These are phyloP conservation scores for Phasia obesa DNA, from an alignment of 2,888 invertebrate genomes.

Conservation along the genomic window DNA sequence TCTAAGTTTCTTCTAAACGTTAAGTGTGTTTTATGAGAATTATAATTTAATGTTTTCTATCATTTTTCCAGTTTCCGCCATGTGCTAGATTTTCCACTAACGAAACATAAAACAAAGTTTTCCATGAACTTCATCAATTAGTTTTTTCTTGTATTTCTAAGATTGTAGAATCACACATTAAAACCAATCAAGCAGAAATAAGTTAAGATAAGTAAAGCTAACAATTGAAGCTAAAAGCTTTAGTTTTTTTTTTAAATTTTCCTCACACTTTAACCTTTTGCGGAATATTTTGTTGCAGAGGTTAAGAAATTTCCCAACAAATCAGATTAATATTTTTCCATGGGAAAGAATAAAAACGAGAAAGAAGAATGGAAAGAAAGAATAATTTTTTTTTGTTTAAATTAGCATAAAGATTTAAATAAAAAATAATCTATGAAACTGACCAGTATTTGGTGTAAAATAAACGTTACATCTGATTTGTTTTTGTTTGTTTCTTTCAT, in stretches of 20 bases:
- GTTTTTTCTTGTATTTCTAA: background rate
- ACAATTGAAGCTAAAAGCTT: background rate
- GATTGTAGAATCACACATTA: slow-evolving; percentile 23
- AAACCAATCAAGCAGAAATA: slow-evolving; percentile 40
- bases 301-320: slow-evolving; percentile 50
- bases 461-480: no score
- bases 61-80: slow-evolving; percentile 20
- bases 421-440: no score
- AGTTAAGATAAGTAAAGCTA: slow-evolving; percentile 8
- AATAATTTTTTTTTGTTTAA: no score
- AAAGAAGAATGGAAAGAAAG: no score
- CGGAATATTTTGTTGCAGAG: slow-evolving; percentile 39
- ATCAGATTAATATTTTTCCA: background rate
- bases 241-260: background rate
- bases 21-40: background rate
- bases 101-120: background rate
- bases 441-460: no score
- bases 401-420: no score
- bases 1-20: no score
- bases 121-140: slow-evolving; percentile 32
- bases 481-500: background rate
- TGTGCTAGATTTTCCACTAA: slow-evolving; percentile 28
- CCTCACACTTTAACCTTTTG: slow-evolving; percentile 42
- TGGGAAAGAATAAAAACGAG: background rate
- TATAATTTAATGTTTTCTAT: background rate